Evolutionary conservation across 1,140 invertebrate genomes (phyloP).

Genomic region (Nephila pilipes): DNA sequence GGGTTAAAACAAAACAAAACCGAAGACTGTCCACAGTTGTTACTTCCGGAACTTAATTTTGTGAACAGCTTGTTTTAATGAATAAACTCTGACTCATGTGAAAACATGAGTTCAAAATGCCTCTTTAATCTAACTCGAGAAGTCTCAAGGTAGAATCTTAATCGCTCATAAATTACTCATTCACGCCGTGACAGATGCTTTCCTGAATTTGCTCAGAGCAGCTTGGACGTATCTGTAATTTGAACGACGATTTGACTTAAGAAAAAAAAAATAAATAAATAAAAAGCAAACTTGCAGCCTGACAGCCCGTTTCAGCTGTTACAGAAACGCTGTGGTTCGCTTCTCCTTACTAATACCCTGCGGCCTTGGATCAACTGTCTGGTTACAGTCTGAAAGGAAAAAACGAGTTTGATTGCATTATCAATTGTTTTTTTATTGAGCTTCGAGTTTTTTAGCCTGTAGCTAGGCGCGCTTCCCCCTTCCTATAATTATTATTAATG

Average conservation of each 20-base stretch:
- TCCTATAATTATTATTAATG: conserved; percentile 52
- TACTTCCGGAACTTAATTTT: conserved; percentile 20
- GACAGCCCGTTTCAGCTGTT: conserved; percentile 46
- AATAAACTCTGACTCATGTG: conserved; percentile 2
- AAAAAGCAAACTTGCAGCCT: conserved; percentile 18
- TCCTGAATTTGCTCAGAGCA: background rate
- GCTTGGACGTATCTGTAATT: conserved; percentile 13
- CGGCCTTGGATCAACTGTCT: conserved; percentile 56
- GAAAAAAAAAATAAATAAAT: conserved; percentile 5
- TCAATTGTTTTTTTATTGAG: conserved; percentile 31
- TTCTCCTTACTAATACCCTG: conserved; percentile 2
- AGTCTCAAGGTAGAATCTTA: conserved; percentile 22
- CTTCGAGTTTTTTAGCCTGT: conserved; percentile 15
- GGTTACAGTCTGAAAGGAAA: conserved; percentile 46
- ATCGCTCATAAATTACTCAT: conserved; percentile 30
- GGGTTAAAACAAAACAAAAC: background rate
- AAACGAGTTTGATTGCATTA: conserved; percentile 25
- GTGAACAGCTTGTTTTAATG: background rate
- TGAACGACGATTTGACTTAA: conserved; percentile 13
- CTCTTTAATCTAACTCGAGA: background rate
- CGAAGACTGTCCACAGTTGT: background rate
- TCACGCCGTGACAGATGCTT: conserved; percentile 29
- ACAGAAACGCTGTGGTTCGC: conserved; percentile 6
- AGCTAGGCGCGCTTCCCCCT: conserved; percentile 12
- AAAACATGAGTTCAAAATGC: background rate